Conservation (phyloP, 2,888 invertebrate species). For the Papilio demoleus region DNA sequence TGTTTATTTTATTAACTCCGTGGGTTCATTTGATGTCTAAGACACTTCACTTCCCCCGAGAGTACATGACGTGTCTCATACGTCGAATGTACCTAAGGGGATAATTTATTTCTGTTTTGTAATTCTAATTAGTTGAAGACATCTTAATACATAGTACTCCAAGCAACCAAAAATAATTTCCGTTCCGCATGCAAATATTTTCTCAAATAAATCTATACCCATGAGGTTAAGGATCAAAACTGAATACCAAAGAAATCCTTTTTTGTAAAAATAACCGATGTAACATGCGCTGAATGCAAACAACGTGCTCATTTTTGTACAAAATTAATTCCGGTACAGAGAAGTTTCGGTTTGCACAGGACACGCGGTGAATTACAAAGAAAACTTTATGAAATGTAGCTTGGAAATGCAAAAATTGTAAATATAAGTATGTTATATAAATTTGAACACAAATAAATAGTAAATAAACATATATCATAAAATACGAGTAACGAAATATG, state of each 20-base stretch:
- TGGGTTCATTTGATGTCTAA: no score
- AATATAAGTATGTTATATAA: neutral
- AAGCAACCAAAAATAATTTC: no score
- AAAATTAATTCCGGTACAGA: slow-evolving; percentile 26
- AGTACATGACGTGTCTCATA: no score
- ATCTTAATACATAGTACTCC: no score
- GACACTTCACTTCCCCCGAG: no score
- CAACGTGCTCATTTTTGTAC: slow-evolving; percentile 25
- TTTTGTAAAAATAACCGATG: slow-evolving; percentile 19
- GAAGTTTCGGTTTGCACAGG: slow-evolving; percentile 7
- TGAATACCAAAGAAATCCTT: slow-evolving; percentile 14
- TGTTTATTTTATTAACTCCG: no score
- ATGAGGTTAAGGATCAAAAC: neutral
- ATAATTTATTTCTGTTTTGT: no score
- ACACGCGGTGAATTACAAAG: neutral
- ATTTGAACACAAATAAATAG: neutral
- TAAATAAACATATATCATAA: no score
- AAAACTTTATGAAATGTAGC: neutral
- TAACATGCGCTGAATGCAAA: slow-evolving; percentile 27
- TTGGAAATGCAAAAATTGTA: neutral
- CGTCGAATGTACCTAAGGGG: no score
- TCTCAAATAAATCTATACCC: no score
- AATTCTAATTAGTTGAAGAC: no score
- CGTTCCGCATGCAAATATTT: no score
- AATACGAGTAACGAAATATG: neutral